These are phyloP conservation scores for Cyprinodon tularosa DNA, from an alignment of 2,113 vertebrate genomes.

Conservation along the genomic window DNA sequence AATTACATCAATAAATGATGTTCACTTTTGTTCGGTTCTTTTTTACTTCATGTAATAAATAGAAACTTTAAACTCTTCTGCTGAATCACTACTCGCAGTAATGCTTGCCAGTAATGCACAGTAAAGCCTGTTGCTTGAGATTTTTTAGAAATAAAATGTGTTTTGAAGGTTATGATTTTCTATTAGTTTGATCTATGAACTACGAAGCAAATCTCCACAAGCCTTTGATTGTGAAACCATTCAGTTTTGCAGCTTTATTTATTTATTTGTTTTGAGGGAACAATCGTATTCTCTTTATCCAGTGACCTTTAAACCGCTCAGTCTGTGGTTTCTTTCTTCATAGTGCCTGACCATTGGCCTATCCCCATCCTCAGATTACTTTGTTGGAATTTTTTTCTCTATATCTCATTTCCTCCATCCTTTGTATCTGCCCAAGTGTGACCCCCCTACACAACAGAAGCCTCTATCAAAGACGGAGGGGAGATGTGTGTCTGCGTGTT, in stretches of 20 bases:
- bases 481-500: neutral
- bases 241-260: constrained; percentile 1
- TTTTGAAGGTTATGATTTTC: constrained; percentile 1
- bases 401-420: constrained; percentile 65
- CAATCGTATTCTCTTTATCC: constrained; percentile 24
- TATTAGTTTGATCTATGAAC: constrained; percentile 7
- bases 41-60: neutral
- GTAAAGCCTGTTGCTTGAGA: neutral
- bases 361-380: constrained; percentile 57
- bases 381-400: constrained; percentile 58
- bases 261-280: constrained; percentile 32
- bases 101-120: too few species aligned
- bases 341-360: constrained; percentile 52
- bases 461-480: constrained; percentile 31
- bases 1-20: too few species aligned
- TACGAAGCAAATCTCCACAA: constrained; percentile 8
- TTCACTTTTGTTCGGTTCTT: neutral
- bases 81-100: neutral
- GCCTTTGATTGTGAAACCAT: neutral
- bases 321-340: constrained; percentile 39
- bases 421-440: constrained; percentile 66
- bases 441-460: constrained; percentile 39
- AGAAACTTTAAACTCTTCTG: neutral
- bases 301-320: constrained; percentile 49
- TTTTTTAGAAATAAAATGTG: neutral